Evolutionary conservation across 2,888 invertebrate genomes (phyloP), one percentile per base, ranked within the genome.

Genomic region (Aphidoletes aphidimyza): DNA sequence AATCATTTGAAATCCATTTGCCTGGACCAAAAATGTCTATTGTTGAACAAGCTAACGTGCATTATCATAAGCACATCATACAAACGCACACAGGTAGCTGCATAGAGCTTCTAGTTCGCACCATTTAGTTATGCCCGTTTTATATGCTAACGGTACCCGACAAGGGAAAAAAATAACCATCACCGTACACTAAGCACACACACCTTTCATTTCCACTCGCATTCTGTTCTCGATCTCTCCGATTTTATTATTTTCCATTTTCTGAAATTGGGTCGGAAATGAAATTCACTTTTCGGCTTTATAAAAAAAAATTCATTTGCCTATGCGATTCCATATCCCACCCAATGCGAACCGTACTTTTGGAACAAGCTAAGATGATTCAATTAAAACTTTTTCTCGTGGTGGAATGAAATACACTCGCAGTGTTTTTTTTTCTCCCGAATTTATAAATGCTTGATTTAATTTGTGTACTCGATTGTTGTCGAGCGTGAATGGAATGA

Each of bases 201-300:
- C 3, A 69, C 14, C 34, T 69, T 69, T 69, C 69, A 69, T 69
- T 69, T 69, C 69, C 69, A 69, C 30, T 69, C 30, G 14, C 30
- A 69, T 69, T 69, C 30, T 3, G 30, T 3, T 69, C 69, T 69
- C 69, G 30, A 69, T 69, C 30, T 69, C n/a, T n/a, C n/a, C n/a
- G n/a, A n/a, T 69, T 30, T 69, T 69, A 69, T 69, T 30, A 69
- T 69, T 69, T 69, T 69, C 69, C 69, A 69, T 69, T 54, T 69
- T 69, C 30, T n/a, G 69, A 30, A 34, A 69, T 69, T 69, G 69
- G 69, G 69, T 69, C 69, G 69, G 69, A 69, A 69, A 69, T 69
- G 69, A 30, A 69, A 69, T 69, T 69, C 69, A 69, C 69, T 69
- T 69, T 34, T 69, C 34, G 69, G 69, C 69, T 69, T 34, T 69